Evolutionary conservation across 2,888 invertebrate species (phyloP).

Genomic region (Drosophila neonasuta): DNA sequence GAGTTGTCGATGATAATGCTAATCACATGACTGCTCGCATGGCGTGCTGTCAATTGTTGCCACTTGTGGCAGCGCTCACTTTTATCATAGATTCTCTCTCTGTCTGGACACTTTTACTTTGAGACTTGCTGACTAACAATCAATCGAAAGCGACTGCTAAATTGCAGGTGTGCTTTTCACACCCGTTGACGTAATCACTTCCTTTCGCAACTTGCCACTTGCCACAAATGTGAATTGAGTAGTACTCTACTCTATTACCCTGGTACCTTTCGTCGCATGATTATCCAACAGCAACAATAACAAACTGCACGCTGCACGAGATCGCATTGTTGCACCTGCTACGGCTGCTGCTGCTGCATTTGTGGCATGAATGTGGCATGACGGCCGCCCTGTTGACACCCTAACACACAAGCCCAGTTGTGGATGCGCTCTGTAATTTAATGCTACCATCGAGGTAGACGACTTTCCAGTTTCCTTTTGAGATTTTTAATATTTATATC

Average conservation of each 20-base stretch:
- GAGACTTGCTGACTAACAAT: conserved; percentile 45
- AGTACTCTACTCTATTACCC: conserved; percentile 4
- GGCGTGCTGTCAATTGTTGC: conserved; percentile 38
- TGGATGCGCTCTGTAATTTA: conserved; percentile 54
- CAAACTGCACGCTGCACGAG: conserved; percentile 36
- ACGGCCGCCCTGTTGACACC: conserved; percentile 62
- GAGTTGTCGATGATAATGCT: conserved; percentile 18
- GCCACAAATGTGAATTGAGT: conserved; percentile 14
- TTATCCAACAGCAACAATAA: conserved; percentile 56
- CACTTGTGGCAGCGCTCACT: conserved; percentile 34
- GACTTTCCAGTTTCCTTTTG: conserved; percentile 51
- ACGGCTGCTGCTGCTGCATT: conserved; percentile 28
- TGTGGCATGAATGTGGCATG: conserved; percentile 22
- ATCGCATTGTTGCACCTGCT: conserved; percentile 18
- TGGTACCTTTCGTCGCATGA: conserved; percentile 32
- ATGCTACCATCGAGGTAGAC: conserved; percentile 52
- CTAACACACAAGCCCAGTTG: conserved; percentile 70
- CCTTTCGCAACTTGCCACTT: conserved; percentile 45
- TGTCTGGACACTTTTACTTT: conserved; percentile 62
- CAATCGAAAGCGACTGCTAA: conserved; percentile 58
- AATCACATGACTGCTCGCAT: conserved; percentile 26
- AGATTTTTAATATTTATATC: conserved; percentile 11
- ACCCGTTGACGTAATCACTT: conserved; percentile 40
- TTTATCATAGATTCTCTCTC: conserved; percentile 42
- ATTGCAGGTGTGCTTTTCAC: conserved; percentile 23